Evolutionary conservation across 2,113 vertebrate genomes (phyloP).

Genomic region (Upupa epops): DNA sequence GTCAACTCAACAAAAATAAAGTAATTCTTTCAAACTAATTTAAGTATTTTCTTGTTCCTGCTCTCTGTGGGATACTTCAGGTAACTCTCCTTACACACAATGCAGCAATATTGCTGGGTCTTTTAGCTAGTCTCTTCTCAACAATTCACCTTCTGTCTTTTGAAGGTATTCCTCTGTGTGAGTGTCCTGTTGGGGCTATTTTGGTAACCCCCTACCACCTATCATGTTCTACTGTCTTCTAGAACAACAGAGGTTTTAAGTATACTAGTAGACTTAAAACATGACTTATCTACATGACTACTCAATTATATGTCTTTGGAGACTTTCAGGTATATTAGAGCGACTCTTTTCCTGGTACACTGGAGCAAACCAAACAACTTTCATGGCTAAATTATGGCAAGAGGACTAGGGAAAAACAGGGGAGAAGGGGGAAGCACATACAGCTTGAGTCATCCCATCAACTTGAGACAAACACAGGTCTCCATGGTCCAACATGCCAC

Average conservation of each 20-base stretch:
- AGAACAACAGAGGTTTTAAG: neutral
- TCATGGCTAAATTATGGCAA: neutral
- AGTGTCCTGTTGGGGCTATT: neutral
- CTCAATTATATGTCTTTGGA: no score
- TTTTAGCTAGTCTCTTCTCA: neutral
- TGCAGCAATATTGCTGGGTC: neutral
- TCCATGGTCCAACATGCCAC: neutral
- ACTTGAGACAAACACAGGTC: neutral
- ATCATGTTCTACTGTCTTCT: neutral
- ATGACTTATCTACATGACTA: no score
- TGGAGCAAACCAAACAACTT: neutral
- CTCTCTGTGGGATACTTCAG: neutral
- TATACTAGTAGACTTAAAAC: neutral
- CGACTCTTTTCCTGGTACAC: neutral
- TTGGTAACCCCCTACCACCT: neutral
- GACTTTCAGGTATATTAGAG: neutral
- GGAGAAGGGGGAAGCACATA: neutral
- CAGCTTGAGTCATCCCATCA: neutral
- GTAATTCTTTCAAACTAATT: neutral
- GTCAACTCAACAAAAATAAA: neutral
- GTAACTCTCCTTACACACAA: neutral
- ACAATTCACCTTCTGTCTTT: neutral
- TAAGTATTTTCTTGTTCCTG: neutral
- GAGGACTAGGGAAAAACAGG: accelerated
- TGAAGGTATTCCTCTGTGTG: neutral